Evolutionary conservation across 2,888 invertebrate species (phyloP).

Genomic region (Pseudoips prasinana): DNA sequence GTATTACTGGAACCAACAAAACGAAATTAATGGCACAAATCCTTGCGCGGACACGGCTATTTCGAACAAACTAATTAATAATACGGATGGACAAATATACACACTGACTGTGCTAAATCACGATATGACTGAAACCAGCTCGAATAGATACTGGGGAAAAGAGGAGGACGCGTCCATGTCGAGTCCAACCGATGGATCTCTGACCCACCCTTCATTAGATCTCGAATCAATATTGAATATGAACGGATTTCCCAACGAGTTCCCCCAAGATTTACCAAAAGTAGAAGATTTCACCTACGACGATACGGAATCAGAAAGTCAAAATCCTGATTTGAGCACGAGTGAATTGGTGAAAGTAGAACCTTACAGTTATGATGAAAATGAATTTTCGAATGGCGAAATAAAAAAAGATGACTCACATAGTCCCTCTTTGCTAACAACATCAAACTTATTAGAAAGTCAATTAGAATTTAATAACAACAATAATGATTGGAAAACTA

Average conservation of each 20-base stretch:
- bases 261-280: slow-evolving; percentile 84
- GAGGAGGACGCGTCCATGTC: slow-evolving; percentile 84
- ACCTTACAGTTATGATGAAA: slow-evolving; percentile 67
- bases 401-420: slow-evolving; percentile 67
- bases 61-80: slow-evolving; percentile 78
- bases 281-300: slow-evolving; percentile 89
- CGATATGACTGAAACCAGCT: slow-evolving; percentile 84
- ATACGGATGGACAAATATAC: slow-evolving; percentile 92
- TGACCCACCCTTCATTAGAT: slow-evolving; percentile 85
- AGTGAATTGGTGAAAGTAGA: slow-evolving; percentile 80
- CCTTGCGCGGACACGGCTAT: slow-evolving; percentile 74
- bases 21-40: slow-evolving; percentile 78
- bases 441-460: slow-evolving; percentile 77
- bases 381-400: slow-evolving; percentile 61
- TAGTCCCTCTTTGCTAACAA: slow-evolving; percentile 67
- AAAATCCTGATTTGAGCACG: slow-evolving; percentile 85
- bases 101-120: slow-evolving; percentile 94
- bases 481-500: slow-evolving; percentile 92
- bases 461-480: slow-evolving; percentile 85
- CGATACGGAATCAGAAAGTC: slow-evolving; percentile 90
- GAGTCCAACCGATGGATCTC: slow-evolving; percentile 79
- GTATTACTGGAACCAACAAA: slow-evolving; percentile 89
- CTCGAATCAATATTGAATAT: slow-evolving; percentile 91
- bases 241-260: slow-evolving; percentile 82
- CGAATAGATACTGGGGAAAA: slow-evolving; percentile 85